Percentiles rank a stretch among this genome's conserved stretches.
Evolutionary conservation across 1,140 invertebrate genomes (phyloP).

Genomic region (Saccostrea echinata): DNA sequence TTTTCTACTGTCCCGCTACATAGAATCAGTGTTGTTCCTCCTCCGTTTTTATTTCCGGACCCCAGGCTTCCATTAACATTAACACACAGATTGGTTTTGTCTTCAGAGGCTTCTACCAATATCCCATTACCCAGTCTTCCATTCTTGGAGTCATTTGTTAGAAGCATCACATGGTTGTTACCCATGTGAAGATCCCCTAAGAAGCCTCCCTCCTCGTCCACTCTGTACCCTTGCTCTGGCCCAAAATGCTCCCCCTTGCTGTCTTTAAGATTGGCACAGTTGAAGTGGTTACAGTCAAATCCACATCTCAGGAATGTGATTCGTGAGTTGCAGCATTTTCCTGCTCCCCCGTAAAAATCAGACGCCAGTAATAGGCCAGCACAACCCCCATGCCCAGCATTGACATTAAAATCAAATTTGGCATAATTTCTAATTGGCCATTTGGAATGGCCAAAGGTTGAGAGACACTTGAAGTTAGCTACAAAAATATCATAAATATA

Average conservation of each 20-base stretch:
- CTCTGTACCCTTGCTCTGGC: constrained; percentile 49
- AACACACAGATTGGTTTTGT: constrained; percentile 38
- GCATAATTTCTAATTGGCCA: constrained; percentile 66
- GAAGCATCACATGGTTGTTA: constrained; percentile 60
- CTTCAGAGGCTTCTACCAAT: constrained; percentile 47
- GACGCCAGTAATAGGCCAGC: constrained; percentile 59
- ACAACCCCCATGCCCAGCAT: constrained; percentile 65
- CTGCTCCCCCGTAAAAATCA: constrained; percentile 61
- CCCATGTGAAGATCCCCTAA: constrained; percentile 64
- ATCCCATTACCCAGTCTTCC: constrained; percentile 63
- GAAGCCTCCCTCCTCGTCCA: constrained; percentile 63
- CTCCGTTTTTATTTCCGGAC: constrained; percentile 45
- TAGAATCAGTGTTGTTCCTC: constrained; percentile 59
- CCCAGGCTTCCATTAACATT: constrained; percentile 59
- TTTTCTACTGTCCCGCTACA: constrained; percentile 56
- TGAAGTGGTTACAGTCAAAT: constrained; percentile 67
- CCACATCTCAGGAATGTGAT: constrained; percentile 61
- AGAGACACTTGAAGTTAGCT: constrained; percentile 50
- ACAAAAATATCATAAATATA: constrained; percentile 33
- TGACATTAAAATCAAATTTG: constrained; percentile 63
- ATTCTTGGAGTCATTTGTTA: constrained; percentile 63
- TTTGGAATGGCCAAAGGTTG: constrained; percentile 67
- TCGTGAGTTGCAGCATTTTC: constrained; percentile 59
- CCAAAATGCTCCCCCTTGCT: constrained; percentile 66
- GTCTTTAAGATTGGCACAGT: constrained; percentile 45